Evolutionary conservation across 2,888 invertebrate species (phyloP).

Genomic region (Ennomos quercinarius): DNA sequence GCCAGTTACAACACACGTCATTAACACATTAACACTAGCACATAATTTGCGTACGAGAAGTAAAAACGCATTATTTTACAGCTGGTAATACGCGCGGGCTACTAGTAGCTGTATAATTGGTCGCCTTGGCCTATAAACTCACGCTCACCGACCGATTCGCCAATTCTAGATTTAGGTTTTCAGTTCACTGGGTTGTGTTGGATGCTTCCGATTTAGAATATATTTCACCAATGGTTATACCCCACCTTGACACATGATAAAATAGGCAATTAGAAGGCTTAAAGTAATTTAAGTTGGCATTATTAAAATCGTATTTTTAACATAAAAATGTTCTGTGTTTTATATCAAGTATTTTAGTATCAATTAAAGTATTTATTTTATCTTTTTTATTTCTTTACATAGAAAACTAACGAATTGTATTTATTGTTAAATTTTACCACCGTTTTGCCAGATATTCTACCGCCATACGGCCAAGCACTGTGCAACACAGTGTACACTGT

Average conservation of each 20-base stretch:
- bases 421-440: too few species aligned
- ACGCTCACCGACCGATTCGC: conserved; percentile 72
- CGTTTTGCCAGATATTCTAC: too few species aligned
- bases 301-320: too few species aligned
- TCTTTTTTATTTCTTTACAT: too few species aligned
- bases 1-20: conserved; percentile 12
- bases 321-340: too few species aligned
- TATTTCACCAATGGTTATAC: conserved; percentile 16
- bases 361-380: too few species aligned
- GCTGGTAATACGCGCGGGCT: conserved; percentile 48
- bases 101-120: conserved; percentile 66
- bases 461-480: too few species aligned
- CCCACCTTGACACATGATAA: conserved; percentile 2
- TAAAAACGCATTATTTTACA: conserved; percentile 53
- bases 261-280: background rate
- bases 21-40: background rate
- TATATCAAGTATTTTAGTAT: too few species aligned
- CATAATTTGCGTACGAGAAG: conserved; percentile 41
- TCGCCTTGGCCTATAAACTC: conserved; percentile 81
- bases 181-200: conserved; percentile 78
- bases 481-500: too few species aligned
- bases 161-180: conserved; percentile 85
- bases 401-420: too few species aligned
- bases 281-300: background rate
- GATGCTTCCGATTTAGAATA: conserved; percentile 63